Conservation (phyloP, 2,113 vertebrate species). For the Variabilichromis moorii region DNA sequence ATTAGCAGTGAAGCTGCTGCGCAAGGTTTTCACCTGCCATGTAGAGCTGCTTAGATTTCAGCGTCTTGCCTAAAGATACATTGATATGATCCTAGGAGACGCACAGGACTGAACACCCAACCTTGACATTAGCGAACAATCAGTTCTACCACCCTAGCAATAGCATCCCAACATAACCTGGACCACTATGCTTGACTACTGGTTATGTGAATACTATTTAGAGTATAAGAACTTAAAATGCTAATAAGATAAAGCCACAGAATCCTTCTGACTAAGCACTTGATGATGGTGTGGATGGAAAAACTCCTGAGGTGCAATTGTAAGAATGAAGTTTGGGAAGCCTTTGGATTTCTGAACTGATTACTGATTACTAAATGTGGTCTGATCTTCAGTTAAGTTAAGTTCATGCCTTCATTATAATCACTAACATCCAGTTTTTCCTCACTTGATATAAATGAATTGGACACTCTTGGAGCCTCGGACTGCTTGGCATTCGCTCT, state of each 20-base stretch:
- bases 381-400: not conserved
- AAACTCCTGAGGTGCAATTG: not conserved
- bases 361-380: not conserved
- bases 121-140: not conserved
- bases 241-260: not conserved
- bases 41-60: not conserved
- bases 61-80: not conserved
- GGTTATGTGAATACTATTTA: not conserved
- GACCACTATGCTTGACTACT: not conserved
- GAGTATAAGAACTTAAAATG: not conserved
- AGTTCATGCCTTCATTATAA: not conserved
- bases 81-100: not conserved
- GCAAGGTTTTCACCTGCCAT: not conserved
- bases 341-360: not conserved
- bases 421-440: not conserved
- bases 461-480: not conserved
- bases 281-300: not conserved
- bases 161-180: not conserved
- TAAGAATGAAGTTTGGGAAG: not conserved
- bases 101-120: not conserved
- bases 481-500: not conserved
- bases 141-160: not conserved
- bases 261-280: not conserved
- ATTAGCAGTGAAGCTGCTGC: not conserved
- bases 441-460: not conserved